A percentile compares a stretch with the other conserved stretches of the same genome.
phyloP scores from a whole-genome alignment of 2,797 vertebrate genomes.

The Picus viridis region DNA sequence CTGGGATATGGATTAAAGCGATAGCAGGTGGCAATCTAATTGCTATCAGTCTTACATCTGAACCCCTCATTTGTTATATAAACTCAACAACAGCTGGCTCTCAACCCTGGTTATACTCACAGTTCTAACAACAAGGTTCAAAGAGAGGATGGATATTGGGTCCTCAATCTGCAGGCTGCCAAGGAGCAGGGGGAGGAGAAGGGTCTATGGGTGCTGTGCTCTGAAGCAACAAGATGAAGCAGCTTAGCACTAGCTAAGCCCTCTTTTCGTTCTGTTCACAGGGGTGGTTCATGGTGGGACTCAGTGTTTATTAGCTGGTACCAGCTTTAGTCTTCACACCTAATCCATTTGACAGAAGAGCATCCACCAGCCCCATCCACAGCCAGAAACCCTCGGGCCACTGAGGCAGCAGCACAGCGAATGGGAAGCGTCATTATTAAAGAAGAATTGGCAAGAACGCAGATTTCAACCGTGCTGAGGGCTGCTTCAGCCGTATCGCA shows the following conservation, averaged over 20 bases:
- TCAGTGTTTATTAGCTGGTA: neutral
- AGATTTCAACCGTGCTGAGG: neutral
- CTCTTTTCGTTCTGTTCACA: neutral
- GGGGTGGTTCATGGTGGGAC: fast-evolving
- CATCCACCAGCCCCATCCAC: neutral
- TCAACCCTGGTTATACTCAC: conserved; percentile 34
- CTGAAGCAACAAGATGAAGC: neutral
- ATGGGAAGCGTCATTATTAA: fast-evolving
- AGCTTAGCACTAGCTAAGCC: too few species aligned
- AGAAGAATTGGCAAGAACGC: neutral
- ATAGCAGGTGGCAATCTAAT: conserved; percentile 75
- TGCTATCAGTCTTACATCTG: conserved; percentile 57
- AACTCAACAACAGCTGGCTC: conserved; percentile 65
- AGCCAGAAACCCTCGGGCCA: neutral
- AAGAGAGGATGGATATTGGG: neutral
- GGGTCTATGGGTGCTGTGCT: neutral
- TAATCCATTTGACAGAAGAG: fast-evolving
- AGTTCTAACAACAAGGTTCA: conserved; percentile 24
- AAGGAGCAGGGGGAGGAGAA: neutral
- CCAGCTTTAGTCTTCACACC: neutral
- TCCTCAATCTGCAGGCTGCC: neutral
- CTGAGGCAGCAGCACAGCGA: neutral
- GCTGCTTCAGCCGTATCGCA: fast-evolving
- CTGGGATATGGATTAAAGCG: conserved; percentile 55
- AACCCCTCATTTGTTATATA: conserved; percentile 60